Evolutionary conservation across 1,140 invertebrate species (phyloP).

Genomic region (Drosophila sp.): DNA sequence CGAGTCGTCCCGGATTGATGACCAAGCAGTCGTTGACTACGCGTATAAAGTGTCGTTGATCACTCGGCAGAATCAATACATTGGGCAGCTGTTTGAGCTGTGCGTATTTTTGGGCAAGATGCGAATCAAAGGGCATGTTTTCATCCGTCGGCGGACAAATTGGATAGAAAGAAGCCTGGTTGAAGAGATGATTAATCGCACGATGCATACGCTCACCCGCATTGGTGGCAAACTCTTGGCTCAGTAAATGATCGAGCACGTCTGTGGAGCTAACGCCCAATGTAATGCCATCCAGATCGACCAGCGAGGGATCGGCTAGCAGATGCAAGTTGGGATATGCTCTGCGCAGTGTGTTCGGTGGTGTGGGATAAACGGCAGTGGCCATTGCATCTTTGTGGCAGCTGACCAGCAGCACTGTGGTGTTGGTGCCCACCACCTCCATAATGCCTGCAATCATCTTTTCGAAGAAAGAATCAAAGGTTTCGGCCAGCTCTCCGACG

Average conservation of each 20-base stretch:
- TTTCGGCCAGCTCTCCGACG: constrained; percentile 87
- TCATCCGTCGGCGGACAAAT: constrained; percentile 90
- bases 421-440: constrained; percentile 83
- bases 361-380: constrained; percentile 92
- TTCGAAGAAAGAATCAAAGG: constrained; percentile 90
- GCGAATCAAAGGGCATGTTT: constrained; percentile 88
- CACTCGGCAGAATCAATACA: constrained; percentile 93
- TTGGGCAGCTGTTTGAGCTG: constrained; percentile 90
- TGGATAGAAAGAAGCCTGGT: constrained; percentile 93
- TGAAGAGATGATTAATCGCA: constrained; percentile 90
- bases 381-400: constrained; percentile 91
- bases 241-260: constrained; percentile 91
- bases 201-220: constrained; percentile 89
- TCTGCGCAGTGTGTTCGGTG: constrained; percentile 87
- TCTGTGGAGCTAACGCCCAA: constrained; percentile 93
- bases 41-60: constrained; percentile 90
- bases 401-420: constrained; percentile 87
- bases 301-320: constrained; percentile 91
- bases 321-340: constrained; percentile 87
- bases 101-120: constrained; percentile 88
- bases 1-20: constrained; percentile 93
- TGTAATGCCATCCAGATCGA: constrained; percentile 91
- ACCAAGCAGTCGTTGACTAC: constrained; percentile 90
- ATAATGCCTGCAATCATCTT: constrained; percentile 88
- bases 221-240: constrained; percentile 89